Conservation (phyloP, 2,797 vertebrate genomes). For the Rallus crepitans region DNA sequence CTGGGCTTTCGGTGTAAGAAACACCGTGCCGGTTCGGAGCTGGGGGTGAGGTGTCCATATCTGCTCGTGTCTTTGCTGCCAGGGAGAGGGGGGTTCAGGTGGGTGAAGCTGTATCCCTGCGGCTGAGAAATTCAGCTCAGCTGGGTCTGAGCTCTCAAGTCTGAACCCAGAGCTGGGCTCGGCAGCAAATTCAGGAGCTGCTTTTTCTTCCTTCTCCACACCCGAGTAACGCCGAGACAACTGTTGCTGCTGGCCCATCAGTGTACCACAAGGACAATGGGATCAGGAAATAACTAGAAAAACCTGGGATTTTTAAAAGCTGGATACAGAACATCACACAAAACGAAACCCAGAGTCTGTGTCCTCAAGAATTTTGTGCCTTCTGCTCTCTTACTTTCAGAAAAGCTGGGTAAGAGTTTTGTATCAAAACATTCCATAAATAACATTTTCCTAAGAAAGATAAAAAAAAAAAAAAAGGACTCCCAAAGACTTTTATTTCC, state of each 20-base stretch:
- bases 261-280: background rate
- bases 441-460: background rate
- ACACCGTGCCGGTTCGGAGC: fast-evolving
- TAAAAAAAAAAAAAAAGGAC: background rate
- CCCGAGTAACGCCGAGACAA: background rate
- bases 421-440: background rate
- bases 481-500: background rate
- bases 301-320: fast-evolving
- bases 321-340: background rate
- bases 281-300: background rate
- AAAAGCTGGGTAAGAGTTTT: background rate
- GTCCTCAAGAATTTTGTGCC: background rate
- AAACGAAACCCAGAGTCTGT: background rate
- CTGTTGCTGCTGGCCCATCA: conserved; percentile 1
- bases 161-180: background rate
- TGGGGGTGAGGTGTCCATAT: fast-evolving
- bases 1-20: background rate
- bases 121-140: background rate
- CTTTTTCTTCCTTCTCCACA: background rate
- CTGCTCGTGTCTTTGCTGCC: fast-evolving
- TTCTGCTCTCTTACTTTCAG: background rate
- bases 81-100: background rate
- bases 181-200: background rate
- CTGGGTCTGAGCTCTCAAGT: background rate
- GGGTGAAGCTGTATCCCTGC: background rate